Base-by-base conservation (phyloP, 1,140 invertebrate genomes). In the Eriosoma lanigerum region DNA sequence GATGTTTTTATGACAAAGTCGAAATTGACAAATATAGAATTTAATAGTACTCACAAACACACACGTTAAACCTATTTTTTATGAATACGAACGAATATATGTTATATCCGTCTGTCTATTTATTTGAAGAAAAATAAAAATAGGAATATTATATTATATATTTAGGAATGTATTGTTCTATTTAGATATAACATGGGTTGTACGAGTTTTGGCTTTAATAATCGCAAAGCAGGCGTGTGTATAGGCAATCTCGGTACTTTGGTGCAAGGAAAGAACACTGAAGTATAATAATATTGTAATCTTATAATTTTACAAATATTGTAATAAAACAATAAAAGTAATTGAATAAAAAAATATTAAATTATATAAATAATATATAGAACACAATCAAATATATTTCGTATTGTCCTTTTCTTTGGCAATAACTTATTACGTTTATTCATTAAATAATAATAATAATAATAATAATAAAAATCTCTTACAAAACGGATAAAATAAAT, bases 401-500 rank as follows among this genome's bases (percentile, higher is more conserved):
- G 50, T 58, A 58, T 76, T 58, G 73, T 44, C 54, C 12, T 58
- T 58, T 44, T 58, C 54, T 58, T 76, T 44, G 73, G 50, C 73
- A 76, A 76, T 56, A 58, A 32, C 26, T 58, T 44, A 76, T 58
- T 76, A 10, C 54, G 52, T 76, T 76, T 58, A 58, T 75, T 75
- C 17, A 56, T 76, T 24, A 76, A 76, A 76, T 56, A 68, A 48
- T 38, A 38, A 38, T 4, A 38, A 38, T 38, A 68, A 68, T 48
- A 58, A n/a, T n/a, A n/a, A n/a, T n/a, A n/a, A n/a, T 54, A 76
- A 32, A 58, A 54, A 56, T 54, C 13, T 38, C 15, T 56, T 76
- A 76, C 52, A 76, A 76, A 56, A 73, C 50, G 26, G 70, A 26
- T 68, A 68, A 68, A 73, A 54, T 73, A 52, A 54, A 73, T 73